A percentile compares a stretch with the other conserved stretches of the same genome.
phyloP scores from a whole-genome alignment of 2,888 invertebrate species.

The Dorcus hopei region DNA sequence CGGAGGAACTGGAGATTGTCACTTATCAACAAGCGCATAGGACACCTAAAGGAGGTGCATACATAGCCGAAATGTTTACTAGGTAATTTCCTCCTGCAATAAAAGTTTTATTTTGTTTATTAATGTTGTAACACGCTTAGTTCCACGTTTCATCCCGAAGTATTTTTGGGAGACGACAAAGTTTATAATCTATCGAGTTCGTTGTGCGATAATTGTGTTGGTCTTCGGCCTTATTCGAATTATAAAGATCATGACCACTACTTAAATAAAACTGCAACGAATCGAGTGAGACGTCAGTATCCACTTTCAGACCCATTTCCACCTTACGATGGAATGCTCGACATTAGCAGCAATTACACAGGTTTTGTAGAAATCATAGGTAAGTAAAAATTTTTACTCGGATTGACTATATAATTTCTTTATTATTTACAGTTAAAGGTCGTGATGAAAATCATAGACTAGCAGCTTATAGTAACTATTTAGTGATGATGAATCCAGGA shows the following conservation, averaged over 20 bases:
- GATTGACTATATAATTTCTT: not conserved
- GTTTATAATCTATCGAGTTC: constrained; percentile 41
- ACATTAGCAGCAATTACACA: constrained; percentile 77
- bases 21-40: constrained; percentile 73
- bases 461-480: constrained; percentile 72
- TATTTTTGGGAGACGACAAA: constrained; percentile 71
- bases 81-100: constrained; percentile 50
- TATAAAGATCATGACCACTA: constrained; percentile 28
- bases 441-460: constrained; percentile 50
- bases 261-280: constrained; percentile 17
- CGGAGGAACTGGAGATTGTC: constrained; percentile 66
- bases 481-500: constrained; percentile 71
- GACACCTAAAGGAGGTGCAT: constrained; percentile 69
- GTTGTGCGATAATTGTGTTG: constrained; percentile 53
- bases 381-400: constrained; percentile 45
- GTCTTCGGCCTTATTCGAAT: constrained; percentile 49
- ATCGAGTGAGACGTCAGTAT: constrained; percentile 39
- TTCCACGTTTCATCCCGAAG: constrained; percentile 60
- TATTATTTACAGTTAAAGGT: constrained; percentile 50
- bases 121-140: constrained; percentile 42
- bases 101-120: not conserved
- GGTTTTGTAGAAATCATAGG: constrained; percentile 82
- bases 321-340: constrained; percentile 70
- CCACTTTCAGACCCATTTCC: constrained; percentile 42
- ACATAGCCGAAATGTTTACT: constrained; percentile 82